Evolutionary conservation across 2,888 invertebrate species (phyloP), one percentile per base, ranked within the genome.

Genomic region (Syritta pipiens): DNA sequence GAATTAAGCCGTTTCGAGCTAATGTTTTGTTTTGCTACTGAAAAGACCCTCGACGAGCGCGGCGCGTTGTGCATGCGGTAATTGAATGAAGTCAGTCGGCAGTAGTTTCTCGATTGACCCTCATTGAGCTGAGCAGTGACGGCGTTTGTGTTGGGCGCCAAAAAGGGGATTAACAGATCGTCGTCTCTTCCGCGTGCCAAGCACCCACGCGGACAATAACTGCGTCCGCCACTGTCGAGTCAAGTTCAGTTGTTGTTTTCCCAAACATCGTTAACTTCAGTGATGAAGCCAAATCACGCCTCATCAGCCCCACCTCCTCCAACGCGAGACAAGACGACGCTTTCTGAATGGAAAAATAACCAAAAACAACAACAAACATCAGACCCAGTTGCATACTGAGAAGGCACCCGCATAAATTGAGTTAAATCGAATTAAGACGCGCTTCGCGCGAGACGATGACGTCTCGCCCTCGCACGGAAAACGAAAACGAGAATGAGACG

Each of bases 381-480:
- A 72, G 65, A 72, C 77, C 72, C 65, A 72, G 53, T 72, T 77
- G 65, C 77, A 71, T 77, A 71, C 63, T 65, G 57, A 55, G 28
- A 59, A 53, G 28, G 32, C 26, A 19, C 42, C 20, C 9, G 32
- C 17, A 14, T 42, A 79, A 74, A 68, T 79, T 74, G 68, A 74
- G 68, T 79, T 79, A 55, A 79, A 62, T 74, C 67, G 74, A 79
- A 79, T 74, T 79, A 74, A 74, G 57, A n/a, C n/a, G n/a, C n/a
- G n/a, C n/a, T n/a, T n/a, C n/a, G n/a, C n/a, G n/a, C n/a, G n/a
- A n/a, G n/a, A n/a, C n/a, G n/a, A n/a, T n/a, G n/a, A n/a, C n/a
- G n/a, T n/a, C n/a, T n/a, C n/a, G n/a, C n/a, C n/a, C n/a, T n/a
- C n/a, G n/a, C n/a, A n/a, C n/a, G n/a, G n/a, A n/a, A n/a, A n/a